A percentile compares a stretch with the other conserved stretches of the same genome.
Evolutionary conservation across 2,888 invertebrate genomes (phyloP).

Genomic region (Aquatica leii): DNA sequence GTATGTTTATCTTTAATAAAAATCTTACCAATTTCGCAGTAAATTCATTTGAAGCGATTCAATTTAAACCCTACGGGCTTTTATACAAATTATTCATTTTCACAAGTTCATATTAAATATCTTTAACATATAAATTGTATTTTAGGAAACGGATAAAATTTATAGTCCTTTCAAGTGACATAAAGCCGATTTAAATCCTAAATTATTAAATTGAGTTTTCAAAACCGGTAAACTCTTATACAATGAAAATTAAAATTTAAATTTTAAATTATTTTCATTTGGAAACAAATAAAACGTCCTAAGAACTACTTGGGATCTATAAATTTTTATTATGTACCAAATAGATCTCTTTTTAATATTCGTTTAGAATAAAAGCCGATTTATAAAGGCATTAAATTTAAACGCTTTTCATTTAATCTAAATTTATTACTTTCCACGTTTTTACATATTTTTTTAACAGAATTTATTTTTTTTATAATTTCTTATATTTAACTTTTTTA

Average conservation of each 20-base stretch:
- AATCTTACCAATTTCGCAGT: no score
- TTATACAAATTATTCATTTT: not conserved
- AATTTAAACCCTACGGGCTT: no score
- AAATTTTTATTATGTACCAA: constrained; percentile 6
- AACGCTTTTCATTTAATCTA: constrained; percentile 4
- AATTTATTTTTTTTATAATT: no score
- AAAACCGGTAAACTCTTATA: constrained; percentile 11
- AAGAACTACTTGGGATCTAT: constrained; percentile 6
- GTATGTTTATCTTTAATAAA: no score
- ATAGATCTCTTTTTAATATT: constrained; percentile 11
- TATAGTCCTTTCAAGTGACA: constrained; percentile 10
- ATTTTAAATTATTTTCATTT: constrained; percentile 10
- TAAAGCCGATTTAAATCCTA: constrained; percentile 14
- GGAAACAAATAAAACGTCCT: constrained; percentile 10
- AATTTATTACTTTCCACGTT: not conserved
- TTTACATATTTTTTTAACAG: no score
- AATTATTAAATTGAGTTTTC: constrained; percentile 14
- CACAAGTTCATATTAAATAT: constrained; percentile 4
- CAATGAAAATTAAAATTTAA: constrained; percentile 10
- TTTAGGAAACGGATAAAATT: constrained; percentile 8
- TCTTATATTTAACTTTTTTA: no score
- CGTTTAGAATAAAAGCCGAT: constrained; percentile 3
- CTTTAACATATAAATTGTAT: constrained; percentile 11
- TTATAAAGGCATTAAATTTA: constrained; percentile 1
- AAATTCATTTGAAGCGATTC: no score